Conservation (phyloP, 2,113 vertebrate species). For the Phycodurus eques region DNA sequence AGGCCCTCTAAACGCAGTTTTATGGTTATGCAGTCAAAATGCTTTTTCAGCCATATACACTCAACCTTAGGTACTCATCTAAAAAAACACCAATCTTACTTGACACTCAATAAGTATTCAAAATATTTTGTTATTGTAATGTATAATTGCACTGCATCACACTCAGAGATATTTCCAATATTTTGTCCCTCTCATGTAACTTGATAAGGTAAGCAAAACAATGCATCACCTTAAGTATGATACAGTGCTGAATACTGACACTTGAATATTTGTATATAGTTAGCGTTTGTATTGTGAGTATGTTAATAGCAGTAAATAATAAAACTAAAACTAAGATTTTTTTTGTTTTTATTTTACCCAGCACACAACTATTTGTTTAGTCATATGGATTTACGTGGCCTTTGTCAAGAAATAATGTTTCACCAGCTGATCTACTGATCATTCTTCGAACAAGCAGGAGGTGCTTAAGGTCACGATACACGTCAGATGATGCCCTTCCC, state of each 20-base stretch:
- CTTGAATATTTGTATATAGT: too few species aligned
- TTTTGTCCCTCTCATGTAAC: too few species aligned
- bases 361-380: not conserved
- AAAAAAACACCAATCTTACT: too few species aligned
- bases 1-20: not conserved
- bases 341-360: not conserved
- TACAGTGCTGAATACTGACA: too few species aligned
- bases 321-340: not conserved
- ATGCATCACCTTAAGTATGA: too few species aligned
- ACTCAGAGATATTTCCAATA: too few species aligned
- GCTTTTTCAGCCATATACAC: not conserved
- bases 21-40: not conserved
- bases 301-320: too few species aligned
- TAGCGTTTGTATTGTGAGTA: too few species aligned
- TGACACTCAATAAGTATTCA: too few species aligned
- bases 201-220: too few species aligned
- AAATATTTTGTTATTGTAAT: too few species aligned
- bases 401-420: not conserved
- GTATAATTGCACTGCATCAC: too few species aligned
- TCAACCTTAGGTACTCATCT: not conserved
- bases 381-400: not conserved
- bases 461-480: not conserved
- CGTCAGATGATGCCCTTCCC: not conserved
- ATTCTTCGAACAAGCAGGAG: not conserved
- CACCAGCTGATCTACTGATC: not conserved